Percentiles rank a stretch among this genome's conserved stretches.
Evolutionary conservation across 2,113 vertebrate species (phyloP).

Genomic region (Anoplopoma fimbria): DNA sequence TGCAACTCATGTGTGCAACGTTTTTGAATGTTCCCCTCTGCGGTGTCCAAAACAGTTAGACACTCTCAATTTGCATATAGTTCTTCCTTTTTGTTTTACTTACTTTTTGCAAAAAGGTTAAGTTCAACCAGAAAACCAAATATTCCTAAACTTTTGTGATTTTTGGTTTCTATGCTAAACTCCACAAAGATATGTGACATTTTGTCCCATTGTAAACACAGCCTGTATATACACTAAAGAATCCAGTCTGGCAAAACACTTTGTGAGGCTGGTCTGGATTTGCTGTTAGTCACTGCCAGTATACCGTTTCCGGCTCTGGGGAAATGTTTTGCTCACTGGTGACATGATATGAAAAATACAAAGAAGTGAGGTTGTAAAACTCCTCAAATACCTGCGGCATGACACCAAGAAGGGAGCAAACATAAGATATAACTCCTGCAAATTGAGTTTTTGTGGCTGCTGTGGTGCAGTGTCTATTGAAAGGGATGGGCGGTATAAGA

Average conservation of each 20-base stretch:
- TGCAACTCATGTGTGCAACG: conserved; percentile 34
- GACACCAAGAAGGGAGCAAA: conserved; percentile 27
- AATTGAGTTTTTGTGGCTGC: conserved; percentile 31
- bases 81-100: conserved; percentile 26
- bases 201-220: conserved; percentile 55
- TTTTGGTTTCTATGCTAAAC: conserved; percentile 17
- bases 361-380: conserved; percentile 56
- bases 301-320: conserved; percentile 77
- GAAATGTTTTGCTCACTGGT: conserved; percentile 73
- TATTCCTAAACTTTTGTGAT: neutral
- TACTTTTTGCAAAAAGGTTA: neutral
- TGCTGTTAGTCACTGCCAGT: conserved; percentile 76
- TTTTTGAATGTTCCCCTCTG: conserved; percentile 54
- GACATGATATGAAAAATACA: conserved; percentile 72
- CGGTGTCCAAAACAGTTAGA: conserved; percentile 40
- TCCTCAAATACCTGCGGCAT: conserved; percentile 48
- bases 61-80: conserved; percentile 34
- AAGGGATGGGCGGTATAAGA: conserved; percentile 23
- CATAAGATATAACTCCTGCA: conserved; percentile 9
- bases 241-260: conserved; percentile 80
- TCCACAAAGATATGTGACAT: conserved; percentile 42
- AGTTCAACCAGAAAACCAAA: neutral
- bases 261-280: conserved; percentile 77
- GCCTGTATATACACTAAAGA: conserved; percentile 48
- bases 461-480: neutral